Percentiles rank a stretch among this genome's conserved stretches.
These are phyloP conservation scores for Rhaphigaster nebulosa DNA, from an alignment of 2,888 invertebrate genomes.

Conservation along the genomic window DNA sequence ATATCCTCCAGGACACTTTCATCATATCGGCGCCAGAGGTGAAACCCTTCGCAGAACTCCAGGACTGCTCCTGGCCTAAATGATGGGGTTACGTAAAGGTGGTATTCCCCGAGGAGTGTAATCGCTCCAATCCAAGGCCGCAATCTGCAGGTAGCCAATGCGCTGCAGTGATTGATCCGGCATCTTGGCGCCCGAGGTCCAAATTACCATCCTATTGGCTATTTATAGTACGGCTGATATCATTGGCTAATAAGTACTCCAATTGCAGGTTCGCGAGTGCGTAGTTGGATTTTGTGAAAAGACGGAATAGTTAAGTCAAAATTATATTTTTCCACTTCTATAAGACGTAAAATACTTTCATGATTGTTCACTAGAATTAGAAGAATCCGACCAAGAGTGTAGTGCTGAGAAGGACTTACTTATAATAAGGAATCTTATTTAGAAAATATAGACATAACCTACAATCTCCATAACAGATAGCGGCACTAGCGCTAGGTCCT, in stretches of 20 bases:
- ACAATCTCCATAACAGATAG: no score
- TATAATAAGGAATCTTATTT: no score
- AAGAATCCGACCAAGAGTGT: no score
- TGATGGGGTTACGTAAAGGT: slow-evolving; percentile 2
- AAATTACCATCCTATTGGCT: background rate
- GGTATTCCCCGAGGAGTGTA: background rate
- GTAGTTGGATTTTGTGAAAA: background rate
- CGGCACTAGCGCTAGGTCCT: no score
- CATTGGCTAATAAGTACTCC: background rate
- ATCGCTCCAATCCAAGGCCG: background rate
- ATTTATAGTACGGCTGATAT: background rate
- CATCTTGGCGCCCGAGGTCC: background rate
- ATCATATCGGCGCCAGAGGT: background rate
- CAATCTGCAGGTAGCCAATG: background rate
- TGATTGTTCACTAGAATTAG: no score
- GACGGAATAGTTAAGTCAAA: background rate
- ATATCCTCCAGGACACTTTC: background rate
- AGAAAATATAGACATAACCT: no score
- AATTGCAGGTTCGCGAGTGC: background rate
- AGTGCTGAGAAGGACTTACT: no score
- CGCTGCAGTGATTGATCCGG: background rate
- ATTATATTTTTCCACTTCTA: background rate
- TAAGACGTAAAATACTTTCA: no score
- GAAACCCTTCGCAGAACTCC: background rate
- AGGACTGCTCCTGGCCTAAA: background rate